Conservation (phyloP, 2,797 vertebrate genomes). For the Acanthis flammea region DNA sequence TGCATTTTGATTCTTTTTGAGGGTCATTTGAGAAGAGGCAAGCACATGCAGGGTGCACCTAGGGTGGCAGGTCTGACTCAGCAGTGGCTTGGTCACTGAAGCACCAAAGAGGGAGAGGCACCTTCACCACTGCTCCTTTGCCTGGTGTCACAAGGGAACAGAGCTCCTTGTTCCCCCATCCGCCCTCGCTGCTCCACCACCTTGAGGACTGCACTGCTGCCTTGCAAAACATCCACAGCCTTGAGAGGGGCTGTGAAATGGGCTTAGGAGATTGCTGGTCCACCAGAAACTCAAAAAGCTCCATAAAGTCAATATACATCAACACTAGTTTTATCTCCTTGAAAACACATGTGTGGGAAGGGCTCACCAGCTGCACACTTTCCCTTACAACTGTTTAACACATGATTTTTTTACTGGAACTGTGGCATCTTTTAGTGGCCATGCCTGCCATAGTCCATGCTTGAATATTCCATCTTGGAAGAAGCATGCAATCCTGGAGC, state of each 20-base stretch:
- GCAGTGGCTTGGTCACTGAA: rapidly evolving
- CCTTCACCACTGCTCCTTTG: neutral
- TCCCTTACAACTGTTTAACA: neutral
- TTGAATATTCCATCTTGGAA: neutral
- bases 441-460: neutral
- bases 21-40: rapidly evolving
- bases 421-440: neutral
- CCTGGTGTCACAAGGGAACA: neutral
- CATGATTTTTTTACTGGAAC: neutral
- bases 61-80: neutral
- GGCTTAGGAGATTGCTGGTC: neutral
- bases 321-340: neutral
- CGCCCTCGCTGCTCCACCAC: rapidly evolving
- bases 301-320: neutral
- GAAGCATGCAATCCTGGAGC: neutral
- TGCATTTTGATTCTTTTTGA: neutral
- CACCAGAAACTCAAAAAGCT: neutral
- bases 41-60: rapidly evolving
- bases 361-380: neutral
- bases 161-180: neutral
- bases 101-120: neutral
- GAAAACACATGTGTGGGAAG: neutral
- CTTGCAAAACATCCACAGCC: neutral
- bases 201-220: neutral
- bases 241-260: neutral